Base-by-base conservation (phyloP, 1,140 invertebrate species). In the Lepidurus apus region DNA sequence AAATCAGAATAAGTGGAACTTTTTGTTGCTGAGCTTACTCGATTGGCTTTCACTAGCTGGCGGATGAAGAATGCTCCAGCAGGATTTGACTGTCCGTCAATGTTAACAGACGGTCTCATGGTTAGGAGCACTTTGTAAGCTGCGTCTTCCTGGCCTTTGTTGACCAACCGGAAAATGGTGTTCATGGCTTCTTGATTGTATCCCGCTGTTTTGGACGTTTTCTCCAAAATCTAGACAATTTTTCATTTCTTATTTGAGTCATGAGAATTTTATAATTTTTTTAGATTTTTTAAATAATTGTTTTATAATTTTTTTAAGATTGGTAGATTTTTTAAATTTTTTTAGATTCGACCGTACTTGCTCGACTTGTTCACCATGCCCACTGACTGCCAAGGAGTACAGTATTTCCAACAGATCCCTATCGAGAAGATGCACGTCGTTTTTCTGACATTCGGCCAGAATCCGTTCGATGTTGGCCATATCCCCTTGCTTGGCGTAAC, bases 181-280 rank as follows among this genome's bases (percentile, higher is more conserved):
- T 91, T 91, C 42, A 90, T 88, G 0, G 90, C 90, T 83, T 93
- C 92, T 85, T 92, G 91, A 83, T 92, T 91, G 81, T 91, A 94
- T 0, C 89, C 90, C 2, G 87, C 75, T 1, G 85, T 85, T 82
- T 89, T 89, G 34, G 43, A 77, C 7, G 78, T 13, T 42, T 44
- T 24, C 11, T 17, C 73, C 43, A 80, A 53, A 6, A 75, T 74
- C 13, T 43, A 53, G 42, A 74, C n/a, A 80, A 42, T 79, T 21
- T 76, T 77, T 17, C 21, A 78, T 17, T 2, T 24, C 21, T 44
- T 21, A 79, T 43, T 17, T 0, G 21, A 42, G 42, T 17, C 6
- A 78, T 2, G 11, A 80, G 1, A 79, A 42, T 65, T 17, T n/a
- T 42, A 10, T n/a, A n/a, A n/a, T n/a, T n/a, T n/a, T n/a, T n/a